A percentile compares a stretch with the other conserved stretches of the same genome.
These are phyloP conservation scores for Ptychobarbus kaznakovi DNA, from an alignment of 2,797 vertebrate species.

Conservation along the genomic window DNA sequence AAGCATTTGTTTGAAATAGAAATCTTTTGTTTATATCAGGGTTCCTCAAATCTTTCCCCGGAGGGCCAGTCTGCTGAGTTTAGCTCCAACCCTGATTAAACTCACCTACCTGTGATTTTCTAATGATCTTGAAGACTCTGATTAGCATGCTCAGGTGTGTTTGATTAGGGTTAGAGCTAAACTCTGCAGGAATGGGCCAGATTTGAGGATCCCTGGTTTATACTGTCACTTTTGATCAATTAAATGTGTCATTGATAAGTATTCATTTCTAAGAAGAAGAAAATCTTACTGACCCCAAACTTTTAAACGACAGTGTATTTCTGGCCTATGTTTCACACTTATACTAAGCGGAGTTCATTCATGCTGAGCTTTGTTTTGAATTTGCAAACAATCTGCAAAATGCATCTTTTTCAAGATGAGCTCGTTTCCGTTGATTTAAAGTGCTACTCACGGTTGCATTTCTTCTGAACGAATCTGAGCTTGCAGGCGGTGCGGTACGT, in stretches of 20 bases:
- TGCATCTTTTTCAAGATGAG: background rate
- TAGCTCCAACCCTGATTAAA: too few relatives aligned
- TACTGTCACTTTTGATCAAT: background rate
- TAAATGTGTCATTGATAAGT: background rate
- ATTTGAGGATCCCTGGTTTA: too few relatives aligned
- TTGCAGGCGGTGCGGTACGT: constrained; percentile 94
- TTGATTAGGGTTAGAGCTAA: too few relatives aligned
- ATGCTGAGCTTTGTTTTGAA: background rate
- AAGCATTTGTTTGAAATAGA: background rate
- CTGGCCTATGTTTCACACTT: background rate
- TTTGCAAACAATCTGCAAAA: background rate
- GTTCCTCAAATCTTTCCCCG: too few relatives aligned
- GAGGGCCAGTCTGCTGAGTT: too few relatives aligned
- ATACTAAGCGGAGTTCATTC: background rate
- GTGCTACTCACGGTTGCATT: constrained; percentile 89
- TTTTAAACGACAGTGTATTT: background rate
- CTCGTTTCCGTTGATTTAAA: background rate
- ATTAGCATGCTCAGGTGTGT: too few relatives aligned
- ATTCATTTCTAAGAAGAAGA: background rate
- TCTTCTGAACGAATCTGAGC: constrained; percentile 91
- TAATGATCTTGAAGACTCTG: too few relatives aligned
- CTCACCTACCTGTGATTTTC: too few relatives aligned
- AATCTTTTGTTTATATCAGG: too few relatives aligned
- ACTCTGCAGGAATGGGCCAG: too few relatives aligned
- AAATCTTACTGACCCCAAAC: background rate